Base-by-base conservation (phyloP, 2,888 invertebrate species). In the Thereva unica region DNA sequence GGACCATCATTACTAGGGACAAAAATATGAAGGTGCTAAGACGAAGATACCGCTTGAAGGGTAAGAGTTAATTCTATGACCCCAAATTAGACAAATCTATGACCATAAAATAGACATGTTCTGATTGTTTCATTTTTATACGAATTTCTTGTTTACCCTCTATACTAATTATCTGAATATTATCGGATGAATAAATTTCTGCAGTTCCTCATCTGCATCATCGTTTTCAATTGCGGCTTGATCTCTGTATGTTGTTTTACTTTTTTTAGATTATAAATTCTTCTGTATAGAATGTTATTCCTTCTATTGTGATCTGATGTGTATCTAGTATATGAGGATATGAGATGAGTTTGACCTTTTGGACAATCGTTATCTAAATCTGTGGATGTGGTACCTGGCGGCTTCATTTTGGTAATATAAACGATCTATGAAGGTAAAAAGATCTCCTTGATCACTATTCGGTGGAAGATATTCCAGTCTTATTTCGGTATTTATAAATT, bases 391-490 rank as follows among this genome's bases (percentile, higher is more conserved):
- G 84, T 83, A 67, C 79, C 77, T 52, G 82, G 75, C 90, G 67
- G 91, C 90, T 81, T 95, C 94, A 80, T 95, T 95, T 75, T 88
- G 90, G 80, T 94, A 96, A 76, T 92, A 90, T 74, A 95, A 92
- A 91, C 86, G 86, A 76, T 89, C 87, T 70, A 95, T 89, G 68
- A 95, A 84, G 80, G 93, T 89, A 71, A 96, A 77, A 63, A 93
- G 93, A 64, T 94, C 89, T 59, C 95, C 95, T 72, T 86, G 86
- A 63, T 85, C 83, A 66, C 90, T 87, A 77, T 86, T 86, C 37
- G 82, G 74, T 57, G 92, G 90, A 54, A 91, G 87, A 81, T 95
- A 92, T 82, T 96, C 95, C 75, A 97, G 83, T 78, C 93, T 86
- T 74, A 96, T 85, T 69, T 89, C 86, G 9, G 93, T 91, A 77